These are phyloP conservation scores for Empidonax traillii DNA, from an alignment of 2,113 vertebrate species.

Conservation along the genomic window DNA sequence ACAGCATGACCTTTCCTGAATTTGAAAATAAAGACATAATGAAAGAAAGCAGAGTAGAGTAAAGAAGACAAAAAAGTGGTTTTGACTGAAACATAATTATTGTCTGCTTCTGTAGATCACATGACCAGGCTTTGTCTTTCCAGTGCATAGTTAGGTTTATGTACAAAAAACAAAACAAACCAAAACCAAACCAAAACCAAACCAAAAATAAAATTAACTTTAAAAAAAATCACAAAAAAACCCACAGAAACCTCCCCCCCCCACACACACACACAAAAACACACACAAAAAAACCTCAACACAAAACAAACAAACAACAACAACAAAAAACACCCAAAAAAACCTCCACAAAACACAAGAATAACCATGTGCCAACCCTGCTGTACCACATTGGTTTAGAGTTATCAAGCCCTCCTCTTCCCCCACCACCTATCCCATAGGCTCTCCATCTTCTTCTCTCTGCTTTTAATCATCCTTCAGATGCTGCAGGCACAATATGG, in stretches of 20 bases:
- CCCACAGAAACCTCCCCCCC: background rate
- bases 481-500: background rate
- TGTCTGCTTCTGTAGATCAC: background rate
- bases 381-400: background rate
- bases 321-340: too few relatives aligned
- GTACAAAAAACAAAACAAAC: too few relatives aligned
- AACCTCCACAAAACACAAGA: background rate
- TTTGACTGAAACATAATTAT: background rate
- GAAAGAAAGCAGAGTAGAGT: background rate
- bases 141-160: too few relatives aligned
- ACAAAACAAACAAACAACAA: too few relatives aligned
- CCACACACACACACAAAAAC: too few relatives aligned
- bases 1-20: background rate
- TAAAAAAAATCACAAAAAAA: too few relatives aligned
- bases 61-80: background rate
- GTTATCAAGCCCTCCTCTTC: background rate
- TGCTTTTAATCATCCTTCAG: background rate
- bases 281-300: background rate
- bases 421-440: background rate
- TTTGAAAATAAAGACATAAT: background rate
- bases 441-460: background rate
- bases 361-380: background rate
- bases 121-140: background rate
- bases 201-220: too few relatives aligned
- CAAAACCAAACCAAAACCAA: background rate